Percentiles rank a stretch among this genome's conserved stretches.
These are phyloP conservation scores for Podarcis cretensis DNA, from an alignment of 2,113 vertebrate species.

Conservation along the genomic window DNA sequence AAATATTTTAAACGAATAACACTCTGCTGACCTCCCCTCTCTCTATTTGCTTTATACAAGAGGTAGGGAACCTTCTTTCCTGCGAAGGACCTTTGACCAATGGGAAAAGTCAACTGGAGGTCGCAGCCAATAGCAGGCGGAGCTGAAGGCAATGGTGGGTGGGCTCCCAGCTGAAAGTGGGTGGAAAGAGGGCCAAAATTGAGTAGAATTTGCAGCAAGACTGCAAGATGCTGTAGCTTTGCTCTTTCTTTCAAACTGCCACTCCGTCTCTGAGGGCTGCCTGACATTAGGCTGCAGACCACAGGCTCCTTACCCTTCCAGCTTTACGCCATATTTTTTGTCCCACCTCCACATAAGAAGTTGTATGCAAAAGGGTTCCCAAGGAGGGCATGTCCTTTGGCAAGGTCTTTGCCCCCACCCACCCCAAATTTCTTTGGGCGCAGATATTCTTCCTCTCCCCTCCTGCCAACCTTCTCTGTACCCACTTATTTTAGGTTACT, in stretches of 20 bases:
- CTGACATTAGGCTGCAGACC: not conserved
- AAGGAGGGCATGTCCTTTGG: not conserved
- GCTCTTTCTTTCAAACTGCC: too few relatives aligned
- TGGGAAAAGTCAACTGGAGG: not conserved
- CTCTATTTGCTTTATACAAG: too few relatives aligned
- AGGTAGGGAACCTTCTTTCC: too few relatives aligned
- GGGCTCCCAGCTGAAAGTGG: not conserved
- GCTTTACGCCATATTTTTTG: not conserved
- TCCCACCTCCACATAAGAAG: not conserved
- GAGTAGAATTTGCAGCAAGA: not conserved
- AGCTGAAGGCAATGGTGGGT: too few relatives aligned
- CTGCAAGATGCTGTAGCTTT: not conserved
- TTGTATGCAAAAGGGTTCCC: not conserved
- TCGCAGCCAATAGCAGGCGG: too few relatives aligned
- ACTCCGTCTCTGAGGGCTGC: too few relatives aligned
- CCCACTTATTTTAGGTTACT: not conserved
- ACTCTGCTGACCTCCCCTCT: not conserved
- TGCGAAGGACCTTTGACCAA: not conserved
- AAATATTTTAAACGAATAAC: not conserved
- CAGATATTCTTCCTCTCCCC: not conserved
- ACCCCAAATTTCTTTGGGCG: not conserved
- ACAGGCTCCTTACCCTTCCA: not conserved
- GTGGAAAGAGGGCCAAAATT: not conserved
- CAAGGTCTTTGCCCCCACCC: not conserved
- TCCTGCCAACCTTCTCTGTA: not conserved